phyloP scores from a whole-genome alignment of 2,888 invertebrate genomes.

The Epirrhoe tristata region DNA sequence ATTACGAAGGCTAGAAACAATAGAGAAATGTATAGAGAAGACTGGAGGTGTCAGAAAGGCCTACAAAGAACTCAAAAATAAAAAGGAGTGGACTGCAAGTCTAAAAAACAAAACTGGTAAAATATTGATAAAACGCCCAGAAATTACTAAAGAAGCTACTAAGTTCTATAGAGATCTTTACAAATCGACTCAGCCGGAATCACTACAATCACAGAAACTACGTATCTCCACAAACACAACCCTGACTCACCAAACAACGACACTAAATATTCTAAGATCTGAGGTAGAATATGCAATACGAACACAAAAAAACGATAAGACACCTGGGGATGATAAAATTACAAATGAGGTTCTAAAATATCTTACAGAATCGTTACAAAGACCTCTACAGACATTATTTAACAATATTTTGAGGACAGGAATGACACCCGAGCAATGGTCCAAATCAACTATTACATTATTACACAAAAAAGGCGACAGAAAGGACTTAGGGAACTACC shows the following conservation, averaged over 20 bases:
- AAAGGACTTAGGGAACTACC: conserved; percentile 5
- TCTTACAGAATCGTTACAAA: not conserved
- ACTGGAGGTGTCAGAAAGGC: conserved; percentile 44
- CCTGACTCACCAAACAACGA: no score
- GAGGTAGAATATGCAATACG: not conserved
- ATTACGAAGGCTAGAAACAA: conserved; percentile 24
- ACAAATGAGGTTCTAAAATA: not conserved
- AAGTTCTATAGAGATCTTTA: conserved; percentile 28
- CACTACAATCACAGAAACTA: no score
- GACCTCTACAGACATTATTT: not conserved
- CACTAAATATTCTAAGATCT: not conserved
- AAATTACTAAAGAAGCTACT: conserved; percentile 18
- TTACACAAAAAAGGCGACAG: conserved; percentile 27
- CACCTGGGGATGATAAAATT: not conserved
- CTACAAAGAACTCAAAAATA: conserved; percentile 35
- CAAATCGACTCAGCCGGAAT: not conserved
- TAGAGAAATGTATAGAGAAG: conserved; percentile 37
- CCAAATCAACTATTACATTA: no score
- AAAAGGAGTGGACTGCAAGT: not conserved
- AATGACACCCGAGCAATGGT: no score
- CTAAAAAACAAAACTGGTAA: no score
- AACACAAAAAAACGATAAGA: no score
- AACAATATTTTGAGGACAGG: not conserved
- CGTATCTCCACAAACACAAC: no score
- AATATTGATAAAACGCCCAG: no score